Conservation (phyloP, 2,888 invertebrate species). For the Gymnocheta viridis region DNA sequence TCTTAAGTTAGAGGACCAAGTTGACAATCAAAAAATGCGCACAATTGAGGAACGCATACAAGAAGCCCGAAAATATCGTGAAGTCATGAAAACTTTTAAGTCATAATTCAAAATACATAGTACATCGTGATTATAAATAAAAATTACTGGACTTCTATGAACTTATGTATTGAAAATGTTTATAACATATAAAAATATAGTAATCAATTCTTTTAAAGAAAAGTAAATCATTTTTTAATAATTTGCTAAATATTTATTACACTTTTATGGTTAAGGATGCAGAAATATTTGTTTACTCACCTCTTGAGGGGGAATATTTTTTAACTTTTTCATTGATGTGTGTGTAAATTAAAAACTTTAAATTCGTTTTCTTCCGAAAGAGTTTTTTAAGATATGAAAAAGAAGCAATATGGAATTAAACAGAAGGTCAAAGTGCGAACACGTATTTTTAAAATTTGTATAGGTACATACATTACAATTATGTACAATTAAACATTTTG, state of each 20-base stretch:
- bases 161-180: neutral
- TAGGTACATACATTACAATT: no score
- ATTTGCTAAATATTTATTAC: no score
- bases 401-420: no score
- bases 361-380: no score
- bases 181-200: no score
- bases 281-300: no score
- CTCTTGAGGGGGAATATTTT: no score
- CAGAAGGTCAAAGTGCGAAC: neutral
- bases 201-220: neutral
- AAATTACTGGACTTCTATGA: neutral
- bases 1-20: slow-evolving; percentile 83
- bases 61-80: slow-evolving; percentile 78
- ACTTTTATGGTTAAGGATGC: no score
- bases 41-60: slow-evolving; percentile 76
- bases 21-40: slow-evolving; percentile 82
- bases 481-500: no score
- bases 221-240: neutral
- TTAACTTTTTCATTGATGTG: no score
- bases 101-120: slow-evolving; percentile 24
- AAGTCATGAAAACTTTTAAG: slow-evolving; percentile 67
- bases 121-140: neutral
- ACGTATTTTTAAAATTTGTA: neutral
- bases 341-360: no score
- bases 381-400: no score